A percentile compares a stretch with the other conserved stretches of the same genome.
Evolutionary conservation across 2,113 vertebrate genomes (phyloP).

Genomic region (Atrichornis clamosus): DNA sequence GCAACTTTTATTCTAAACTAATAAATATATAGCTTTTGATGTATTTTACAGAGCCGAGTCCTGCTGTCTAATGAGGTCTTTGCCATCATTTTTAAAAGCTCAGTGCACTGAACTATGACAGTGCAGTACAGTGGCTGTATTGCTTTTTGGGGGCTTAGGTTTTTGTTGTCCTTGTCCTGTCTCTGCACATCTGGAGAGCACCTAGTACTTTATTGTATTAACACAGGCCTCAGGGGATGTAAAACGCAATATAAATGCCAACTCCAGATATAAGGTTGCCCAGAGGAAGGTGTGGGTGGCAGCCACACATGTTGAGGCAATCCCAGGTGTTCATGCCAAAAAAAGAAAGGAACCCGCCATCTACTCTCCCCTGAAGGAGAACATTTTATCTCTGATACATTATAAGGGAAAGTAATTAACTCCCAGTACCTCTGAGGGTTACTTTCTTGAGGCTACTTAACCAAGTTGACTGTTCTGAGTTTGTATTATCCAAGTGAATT

Average conservation of each 20-base stretch:
- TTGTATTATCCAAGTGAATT: not conserved
- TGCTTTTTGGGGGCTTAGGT: not conserved
- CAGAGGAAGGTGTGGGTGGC: not conserved
- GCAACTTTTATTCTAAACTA: not conserved
- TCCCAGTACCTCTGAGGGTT: not conserved
- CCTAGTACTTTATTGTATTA: not conserved
- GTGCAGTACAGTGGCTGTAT: not conserved
- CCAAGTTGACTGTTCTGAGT: not conserved
- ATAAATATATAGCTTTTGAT: not conserved
- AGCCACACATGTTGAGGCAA: not conserved
- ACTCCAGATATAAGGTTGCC: not conserved
- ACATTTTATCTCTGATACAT: not conserved
- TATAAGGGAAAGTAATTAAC: slow-evolving; percentile 1
- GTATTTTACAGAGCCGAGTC: not conserved
- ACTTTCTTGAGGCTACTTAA: not conserved
- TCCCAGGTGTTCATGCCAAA: not conserved
- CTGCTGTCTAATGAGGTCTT: not conserved
- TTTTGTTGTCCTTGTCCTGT: not conserved
- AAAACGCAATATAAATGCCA: not conserved
- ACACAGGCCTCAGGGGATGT: not conserved
- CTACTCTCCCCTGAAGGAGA: not conserved
- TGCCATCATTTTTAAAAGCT: not conserved
- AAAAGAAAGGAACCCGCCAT: not conserved
- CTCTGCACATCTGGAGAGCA: not conserved
- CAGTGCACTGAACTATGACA: not conserved